Base-by-base conservation (phyloP, 2,888 invertebrate genomes). In the Microctonus aethiopoides region DNA sequence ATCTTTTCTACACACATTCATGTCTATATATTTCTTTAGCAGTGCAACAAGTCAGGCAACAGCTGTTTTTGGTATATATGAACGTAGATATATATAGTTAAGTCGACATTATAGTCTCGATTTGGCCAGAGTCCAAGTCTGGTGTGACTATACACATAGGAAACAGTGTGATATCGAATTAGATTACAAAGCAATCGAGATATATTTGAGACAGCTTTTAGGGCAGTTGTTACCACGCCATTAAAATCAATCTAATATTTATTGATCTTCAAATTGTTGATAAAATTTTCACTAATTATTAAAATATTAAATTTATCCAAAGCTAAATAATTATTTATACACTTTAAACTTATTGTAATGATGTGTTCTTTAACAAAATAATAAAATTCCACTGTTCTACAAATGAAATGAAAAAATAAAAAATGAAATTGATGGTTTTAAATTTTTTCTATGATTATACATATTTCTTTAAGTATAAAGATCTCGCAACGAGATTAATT, bases 1-100 rank as follows among this genome's bases (percentile, higher is more conserved):
- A n/a, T n/a, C 5, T 16, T 7, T 5, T 29, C 10, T 13, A 16
- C 20, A 57, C 32, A 32, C n/a, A 57, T 57, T 16, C 3, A 34
- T 46, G 22, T 59, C 16, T 51, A 26, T 32, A 29, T 54, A 34
- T 29, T 59, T 67, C 39, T 65, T 41, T 32, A 39, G 36, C 59
- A 75, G 79, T 81, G 82, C 82, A 82, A 82, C 82, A 82, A 82
- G 82, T 82, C 78, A 77, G 80, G 78, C 78, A 80, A 79, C 83
- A 82, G 82, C 82, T 81, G 81, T 81, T 80, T 74, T 76, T n/a
- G 70, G 71, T 36, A 69, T 61, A 41, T 46, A 29, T n/a, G 32
- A n/a, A 63, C 64, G 65, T 63, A 62, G 52, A 69, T 61, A 41
- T 61, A 41, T n/a, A 51, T 26, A 63, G 61, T 41, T 61, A n/a